Evolutionary conservation across 2,113 vertebrate species (phyloP), one percentile per base, ranked within the genome.

Genomic region (Lontra canadensis): DNA sequence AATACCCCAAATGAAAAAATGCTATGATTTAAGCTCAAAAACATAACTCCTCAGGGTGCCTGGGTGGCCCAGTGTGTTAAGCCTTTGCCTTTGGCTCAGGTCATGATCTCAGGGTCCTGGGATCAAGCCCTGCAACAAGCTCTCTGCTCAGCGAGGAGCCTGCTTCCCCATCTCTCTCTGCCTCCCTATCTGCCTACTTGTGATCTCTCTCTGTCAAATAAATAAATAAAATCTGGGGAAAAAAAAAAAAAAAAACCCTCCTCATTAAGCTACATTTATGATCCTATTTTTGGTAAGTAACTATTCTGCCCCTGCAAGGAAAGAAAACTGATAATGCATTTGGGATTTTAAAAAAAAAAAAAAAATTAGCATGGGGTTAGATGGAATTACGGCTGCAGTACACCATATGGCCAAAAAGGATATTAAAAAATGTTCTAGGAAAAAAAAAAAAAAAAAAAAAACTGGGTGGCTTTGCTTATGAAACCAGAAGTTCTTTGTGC

Each of bases 231-330:
- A 55, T 6, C 52, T 6, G 17, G n/a, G n/a, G n/a, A n/a, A n/a
- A n/a, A n/a, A n/a, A n/a, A n/a, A n/a, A n/a, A n/a, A 49, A 49
- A 13, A 13, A 49, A 47, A 47, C 1, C 49, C n/a, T 81, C 21
- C 31, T 84, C 89, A 90, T 34, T 67, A 87, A 44, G 39, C 57
- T 90, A 76, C 17, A 26, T 88, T 71, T 97, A 31, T 90, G 74
- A 96, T 49, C 73, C 42, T 80, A 92, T 71, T 86, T 96, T 96
- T 57, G 42, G 4, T 61, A 94, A 93, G 61, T 82, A 92, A 78
- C 39, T 94, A 69, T 78, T 95, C 36, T 52, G 9, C 31, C 20
- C 69, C 21, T 94, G 36, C 57, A 94, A 97, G 55, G 29, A 59
- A 95, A 88, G 10, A 86, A 96, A 84, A 85, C 26, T 81, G 29